Percentiles rank a stretch among this genome's conserved stretches.
Conservation (phyloP, 1,140 invertebrate genomes). For the Sinella curviseta region DNA sequence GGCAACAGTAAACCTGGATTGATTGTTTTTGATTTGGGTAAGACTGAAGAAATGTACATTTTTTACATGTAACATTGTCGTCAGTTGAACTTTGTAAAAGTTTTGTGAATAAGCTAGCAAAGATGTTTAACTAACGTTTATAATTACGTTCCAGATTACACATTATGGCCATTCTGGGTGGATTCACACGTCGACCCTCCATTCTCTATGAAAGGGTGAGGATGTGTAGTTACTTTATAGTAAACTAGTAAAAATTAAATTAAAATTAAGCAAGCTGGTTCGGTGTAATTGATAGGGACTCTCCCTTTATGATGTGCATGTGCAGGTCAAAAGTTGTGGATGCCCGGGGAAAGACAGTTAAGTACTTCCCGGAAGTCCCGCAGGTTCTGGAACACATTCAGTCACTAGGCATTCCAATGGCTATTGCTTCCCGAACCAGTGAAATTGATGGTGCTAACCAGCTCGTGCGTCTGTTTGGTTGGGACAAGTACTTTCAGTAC, state of each 20-base stretch:
- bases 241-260: neutral
- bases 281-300: neutral
- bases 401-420: constrained; percentile 60
- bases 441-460: constrained; percentile 67
- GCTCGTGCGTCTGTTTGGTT: constrained; percentile 67
- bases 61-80: neutral
- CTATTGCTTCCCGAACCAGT: constrained; percentile 67
- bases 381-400: constrained; percentile 63
- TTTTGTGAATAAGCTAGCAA: neutral
- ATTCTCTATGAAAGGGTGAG: constrained; percentile 58
- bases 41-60: constrained; percentile 37
- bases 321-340: constrained; percentile 60
- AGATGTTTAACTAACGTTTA: constrained; percentile 37
- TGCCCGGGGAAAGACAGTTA: constrained; percentile 57
- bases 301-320: neutral
- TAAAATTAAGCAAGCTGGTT: neutral
- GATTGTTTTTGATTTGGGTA: constrained; percentile 63
- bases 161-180: constrained; percentile 75
- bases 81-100: neutral
- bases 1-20: constrained; percentile 55
- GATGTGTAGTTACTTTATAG: neutral
- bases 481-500: constrained; percentile 70
- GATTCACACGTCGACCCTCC: constrained; percentile 70
- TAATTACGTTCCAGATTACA: constrained; percentile 72
- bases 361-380: constrained; percentile 64